Evolutionary conservation across 64 coral and sea anemone species (phyloP), one percentile per base, ranked within the genome.

Genomic region (Exaiptasia diaphana): DNA sequence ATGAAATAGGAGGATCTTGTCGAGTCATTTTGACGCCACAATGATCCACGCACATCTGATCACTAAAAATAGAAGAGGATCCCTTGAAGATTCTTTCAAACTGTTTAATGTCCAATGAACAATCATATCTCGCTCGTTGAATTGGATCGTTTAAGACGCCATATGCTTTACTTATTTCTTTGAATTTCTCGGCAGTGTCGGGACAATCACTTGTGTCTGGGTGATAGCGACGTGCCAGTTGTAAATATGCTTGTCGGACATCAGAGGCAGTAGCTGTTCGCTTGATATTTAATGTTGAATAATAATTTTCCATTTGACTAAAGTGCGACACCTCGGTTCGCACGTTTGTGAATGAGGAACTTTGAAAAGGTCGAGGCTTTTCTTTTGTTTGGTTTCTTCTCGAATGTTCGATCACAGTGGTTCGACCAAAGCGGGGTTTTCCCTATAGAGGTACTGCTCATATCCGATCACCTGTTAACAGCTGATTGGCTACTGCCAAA

Each of bases 91-190:
- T 85, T 70, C 71, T 74, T 21, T 83, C 85, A 7, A 77, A 78
- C 56, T 76, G 75, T 21, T 41, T 68, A 64, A n/a, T n/a, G n/a
- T n/a, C n/a, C n/a, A n/a, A n/a, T n/a, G n/a, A n/a, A n/a, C n/a
- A n/a, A 52, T 96, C 87, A 54, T 85, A 96, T 64, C 77, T 71
- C 44, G 29, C 36, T 42, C 92, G 62, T 59, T 90, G 74, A 30
- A 35, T 37, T 14, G 92, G 67, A 31, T 96, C 82, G 33, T 38
- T 86, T 74, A 96, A 79, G 26, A 96, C 82, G n/a, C 72, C 53
- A 44, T 96, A 89, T 20, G 92, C 92, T 67, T 83, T 71, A 38
- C 79, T 79, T 43, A 96, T 85, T 71, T 79, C 82, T 80, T 96
- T 96, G 24, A 96, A 96, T 37, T 81, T 71, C 67, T 96, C 92